Evolutionary conservation across 1,140 invertebrate species (phyloP), one percentile per base, ranked within the genome.

Genomic region (Micrasema longulum): DNA sequence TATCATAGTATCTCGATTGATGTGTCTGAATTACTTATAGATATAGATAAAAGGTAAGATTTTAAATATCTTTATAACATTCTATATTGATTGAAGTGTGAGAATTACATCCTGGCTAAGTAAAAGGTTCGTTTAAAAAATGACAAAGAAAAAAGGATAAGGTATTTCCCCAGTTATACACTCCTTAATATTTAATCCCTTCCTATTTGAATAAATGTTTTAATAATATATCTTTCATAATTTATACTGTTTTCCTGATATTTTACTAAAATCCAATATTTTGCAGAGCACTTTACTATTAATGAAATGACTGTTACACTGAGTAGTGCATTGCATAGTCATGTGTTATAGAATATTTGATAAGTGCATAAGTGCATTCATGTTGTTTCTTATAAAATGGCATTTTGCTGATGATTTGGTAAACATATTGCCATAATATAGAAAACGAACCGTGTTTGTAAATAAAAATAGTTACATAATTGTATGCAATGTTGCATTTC

Each of bases 371-470:
- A 63, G 41, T 64, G 60, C 60, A 31, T 64, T 16, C 43, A 64
- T 64, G 60, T 57, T 57, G 53, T 64, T 64, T 64, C 38, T 26
- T 47, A 48, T 64, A 64, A 64, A 64, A 48, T 64, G 60, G 26
- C 38, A 31, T 60, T 31, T 31, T 31, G 7, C 45, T 47, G 45
- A 10, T 26, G 22, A 63, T 63, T 10, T 23, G 60, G 60, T 64
- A 45, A 60, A 60, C 22, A n/a, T 47, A 31, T 64, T 64, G 14
- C 43, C 60, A 11, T 64, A 26, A 47, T n/a, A 47, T 64, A 64
- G 60, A 45, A 23, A 2, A 57, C 23, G 14, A 31, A 64, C 60
- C 16, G 45, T 66, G 43, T 66, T 64, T 68, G 66, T 68, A 57
- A 50, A 68, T 55, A 68, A 55, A 36, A 38, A 55, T 68, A 68